These are phyloP conservation scores for Drosophila nr. perissopoda DNA, from an alignment of 2,888 invertebrate genomes.

Conservation along the genomic window DNA sequence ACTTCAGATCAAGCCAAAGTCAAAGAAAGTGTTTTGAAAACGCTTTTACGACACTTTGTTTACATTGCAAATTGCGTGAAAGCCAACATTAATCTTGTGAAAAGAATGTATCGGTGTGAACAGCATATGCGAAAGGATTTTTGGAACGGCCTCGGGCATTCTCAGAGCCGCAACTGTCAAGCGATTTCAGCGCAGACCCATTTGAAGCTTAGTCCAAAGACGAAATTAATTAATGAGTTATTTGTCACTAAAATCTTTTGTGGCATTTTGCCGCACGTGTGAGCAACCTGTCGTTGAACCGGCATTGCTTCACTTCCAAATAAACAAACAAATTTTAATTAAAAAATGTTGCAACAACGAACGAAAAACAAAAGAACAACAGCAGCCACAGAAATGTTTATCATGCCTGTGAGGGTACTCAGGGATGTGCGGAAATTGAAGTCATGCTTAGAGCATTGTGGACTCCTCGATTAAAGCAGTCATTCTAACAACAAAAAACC, in stretches of 20 bases:
- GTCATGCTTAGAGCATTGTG: background rate
- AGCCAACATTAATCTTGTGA: background rate
- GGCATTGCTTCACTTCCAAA: slow-evolving; percentile 32
- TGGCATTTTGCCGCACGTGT: slow-evolving; percentile 45
- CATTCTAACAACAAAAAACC: background rate
- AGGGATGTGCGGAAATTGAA: background rate
- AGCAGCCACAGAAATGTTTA: slow-evolving; percentile 28
- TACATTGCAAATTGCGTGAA: background rate
- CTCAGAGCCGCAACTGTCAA: slow-evolving; percentile 3
- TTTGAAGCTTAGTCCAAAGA: slow-evolving; percentile 24
- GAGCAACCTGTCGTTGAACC: slow-evolving; percentile 34
- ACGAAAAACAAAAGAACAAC: slow-evolving; percentile 15
- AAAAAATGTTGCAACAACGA: slow-evolving; percentile 39
- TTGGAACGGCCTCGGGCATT: background rate
- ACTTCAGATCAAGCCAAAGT: slow-evolving; percentile 4
- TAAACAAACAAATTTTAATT: slow-evolving; percentile 43
- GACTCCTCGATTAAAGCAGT: slow-evolving; percentile 11
- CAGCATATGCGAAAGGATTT: background rate
- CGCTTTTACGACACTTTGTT: slow-evolving; percentile 10
- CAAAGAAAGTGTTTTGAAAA: slow-evolving; percentile 1
- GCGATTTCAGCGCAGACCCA: slow-evolving; percentile 1
- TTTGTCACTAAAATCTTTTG: slow-evolving; percentile 35
- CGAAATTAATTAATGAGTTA: slow-evolving; percentile 53
- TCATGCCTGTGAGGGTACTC: background rate
- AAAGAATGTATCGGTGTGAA: background rate